Base-by-base conservation (phyloP, 2,888 invertebrate species). In the Ectobius pallidus region DNA sequence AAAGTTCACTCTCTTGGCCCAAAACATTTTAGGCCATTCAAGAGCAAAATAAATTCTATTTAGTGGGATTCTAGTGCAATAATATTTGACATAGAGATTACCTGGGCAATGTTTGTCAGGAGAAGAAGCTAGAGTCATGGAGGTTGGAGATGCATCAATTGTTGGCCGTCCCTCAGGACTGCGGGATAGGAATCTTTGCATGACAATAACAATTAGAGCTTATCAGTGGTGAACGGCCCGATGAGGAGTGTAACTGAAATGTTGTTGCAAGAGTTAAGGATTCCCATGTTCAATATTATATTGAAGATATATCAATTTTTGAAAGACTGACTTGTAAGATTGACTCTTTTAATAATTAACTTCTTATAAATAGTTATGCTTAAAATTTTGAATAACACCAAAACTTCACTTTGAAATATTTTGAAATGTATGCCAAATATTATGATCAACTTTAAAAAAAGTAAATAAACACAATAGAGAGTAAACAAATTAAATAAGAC, bases 191-290 rank as follows among this genome's bases (percentile, higher is more conserved):
- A 69, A 70, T 65, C 46, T 71, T 62, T 63, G 62, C 62, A 73
- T 63, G 61, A 62, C 42, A 32, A 73, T 39, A 70, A 52, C 71
- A 68, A 65, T 58, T 72, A 70, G 68, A 71, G 44, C 65, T 70
- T 72, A 75, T 69, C 70, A 75, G 69, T 63, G 20, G 42, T 52
- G 52, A 44, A 32, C 32, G 55, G 46, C 65, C 65, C 27, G 55
- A 72, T 72, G 67, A 68, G 73, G 34, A 75, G 69, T 52, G 73
- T 76, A 75, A 75, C 76, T 76, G 76, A 73, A 75, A 75, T 75
- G 76, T 75, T 76, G 75, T 75, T 76, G 75, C 74, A 73, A 69
- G 68, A 67, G 52, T 65, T 68, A 32, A 74, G 74, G 75, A 75
- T 75, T 74, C 75, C 74, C 75, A 74, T 44, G 58, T 14, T 58